A percentile compares a stretch with the other conserved stretches of the same genome.
Evolutionary conservation across 2,797 vertebrate genomes (phyloP).

Genomic region (Oophaga sylvatica): DNA sequence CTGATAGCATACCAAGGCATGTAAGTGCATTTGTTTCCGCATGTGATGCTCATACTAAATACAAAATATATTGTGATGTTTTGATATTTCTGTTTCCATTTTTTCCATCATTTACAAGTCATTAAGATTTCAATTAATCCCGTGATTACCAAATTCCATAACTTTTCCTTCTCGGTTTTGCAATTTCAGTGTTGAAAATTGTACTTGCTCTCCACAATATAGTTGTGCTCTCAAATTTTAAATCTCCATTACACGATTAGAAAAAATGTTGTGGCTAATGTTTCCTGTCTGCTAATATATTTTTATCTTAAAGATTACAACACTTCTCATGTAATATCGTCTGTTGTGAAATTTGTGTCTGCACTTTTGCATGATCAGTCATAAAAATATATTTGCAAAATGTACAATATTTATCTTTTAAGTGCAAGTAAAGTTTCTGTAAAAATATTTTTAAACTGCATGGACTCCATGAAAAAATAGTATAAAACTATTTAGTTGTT

Average conservation of each 20-base stretch:
- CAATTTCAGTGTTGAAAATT: not conserved
- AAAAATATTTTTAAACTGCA: not conserved
- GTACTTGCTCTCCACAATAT: not conserved
- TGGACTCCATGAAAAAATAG: no score
- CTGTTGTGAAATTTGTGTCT: constrained; percentile 50
- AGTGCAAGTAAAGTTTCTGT: not conserved
- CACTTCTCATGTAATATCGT: constrained; percentile 33
- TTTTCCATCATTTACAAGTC: no score
- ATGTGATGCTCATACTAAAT: no score
- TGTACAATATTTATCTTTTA: not conserved
- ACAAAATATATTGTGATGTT: no score
- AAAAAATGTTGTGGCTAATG: constrained; percentile 27
- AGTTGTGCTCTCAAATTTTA: not conserved
- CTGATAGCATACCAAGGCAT: no score
- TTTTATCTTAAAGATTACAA: constrained; percentile 56
- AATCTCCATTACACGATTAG: constrained; percentile 18
- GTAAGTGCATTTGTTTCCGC: no score
- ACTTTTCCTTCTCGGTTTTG: no score
- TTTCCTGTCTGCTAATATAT: constrained; percentile 50
- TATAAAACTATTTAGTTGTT: no score
- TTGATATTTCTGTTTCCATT: no score
- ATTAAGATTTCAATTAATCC: no score
- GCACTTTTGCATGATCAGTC: constrained; percentile 27
- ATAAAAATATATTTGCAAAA: constrained; percentile 29
- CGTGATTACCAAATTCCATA: no score